Evolutionary conservation across 1,140 invertebrate genomes (phyloP), one percentile per base, ranked within the genome.

Genomic region (Pygmarrhopalites habei): DNA sequence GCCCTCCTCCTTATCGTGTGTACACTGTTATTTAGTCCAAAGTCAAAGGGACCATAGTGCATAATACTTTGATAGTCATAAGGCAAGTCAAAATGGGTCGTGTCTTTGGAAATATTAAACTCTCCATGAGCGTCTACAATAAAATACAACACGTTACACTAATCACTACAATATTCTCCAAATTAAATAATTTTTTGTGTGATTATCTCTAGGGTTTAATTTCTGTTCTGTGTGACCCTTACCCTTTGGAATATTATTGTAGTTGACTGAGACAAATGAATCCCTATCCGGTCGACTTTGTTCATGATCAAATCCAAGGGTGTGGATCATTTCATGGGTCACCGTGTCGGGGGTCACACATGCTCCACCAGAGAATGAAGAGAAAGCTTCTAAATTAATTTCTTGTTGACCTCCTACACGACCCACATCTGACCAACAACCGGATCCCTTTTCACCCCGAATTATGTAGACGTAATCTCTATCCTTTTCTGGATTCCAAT

Each of bases 211-310:
- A n/a, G n/a, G n/a, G n/a, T n/a, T n/a, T n/a, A n/a, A n/a, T n/a
- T n/a, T n/a, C n/a, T n/a, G n/a, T n/a, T n/a, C n/a, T n/a, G n/a
- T n/a, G n/a, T 15, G 26, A 23, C 51, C 17, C 32, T 74, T 73
- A 28, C 51, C 51, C 29, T 10, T 10, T 23, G 79, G 74, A 26
- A 90, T 87, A 68, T 86, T 86, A 2, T 81, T 72, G 77, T 80
- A 84, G 53, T 81, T 73, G 43, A 88, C 82, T 2, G 69, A 74
- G 17, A 88, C 78, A 71, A 79, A 86, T 0, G 81, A 72, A 67
- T 87, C 85, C 35, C 86, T 75, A 74, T 88, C 82, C 12, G 77
- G 75, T 17, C 83, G 75, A 67, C 82, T 83, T 71, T 87, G 86
- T 68, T 86, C 83, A 70, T 88, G 81, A 67, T 78, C 80, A 72